Conservation (phyloP, 2,113 vertebrate species). For the Ammodytes dubius region DNA sequence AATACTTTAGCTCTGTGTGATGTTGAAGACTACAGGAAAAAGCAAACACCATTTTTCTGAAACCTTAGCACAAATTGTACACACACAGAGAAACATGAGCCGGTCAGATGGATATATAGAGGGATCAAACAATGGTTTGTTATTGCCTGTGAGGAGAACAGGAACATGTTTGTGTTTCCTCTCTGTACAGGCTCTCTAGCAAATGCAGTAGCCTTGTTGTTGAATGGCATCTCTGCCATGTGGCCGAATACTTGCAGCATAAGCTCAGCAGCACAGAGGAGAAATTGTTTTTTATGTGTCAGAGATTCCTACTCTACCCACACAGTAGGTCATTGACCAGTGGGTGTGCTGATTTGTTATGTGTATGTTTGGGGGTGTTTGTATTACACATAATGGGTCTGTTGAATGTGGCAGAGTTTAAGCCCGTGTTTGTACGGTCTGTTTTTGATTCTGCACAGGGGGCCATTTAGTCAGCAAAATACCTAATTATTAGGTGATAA, state of each 20-base stretch:
- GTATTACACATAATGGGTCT: conserved; percentile 52
- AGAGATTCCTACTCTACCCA: conserved; percentile 78
- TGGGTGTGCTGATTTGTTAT: conserved; percentile 62
- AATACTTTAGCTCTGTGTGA: background rate
- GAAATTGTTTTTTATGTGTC: conserved; percentile 81
- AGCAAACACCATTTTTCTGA: background rate
- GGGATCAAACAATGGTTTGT: conserved; percentile 50
- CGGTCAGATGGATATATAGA: background rate
- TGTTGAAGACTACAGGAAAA: background rate
- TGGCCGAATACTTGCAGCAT: conserved; percentile 75
- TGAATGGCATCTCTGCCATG: conserved; percentile 74
- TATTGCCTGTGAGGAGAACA: conserved; percentile 64
- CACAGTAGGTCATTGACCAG: conserved; percentile 55
- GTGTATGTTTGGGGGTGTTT: conserved; percentile 48
- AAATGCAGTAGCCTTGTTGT: conserved; percentile 66
- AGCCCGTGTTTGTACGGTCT: conserved; percentile 36
- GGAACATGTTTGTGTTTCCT: conserved; percentile 67
- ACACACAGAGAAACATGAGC: background rate
- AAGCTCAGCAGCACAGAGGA: conserved; percentile 79
- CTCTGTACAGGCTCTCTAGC: conserved; percentile 46
- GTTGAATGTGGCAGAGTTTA: conserved; percentile 53
- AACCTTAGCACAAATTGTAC: conserved; percentile 14
- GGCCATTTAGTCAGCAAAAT: conserved; percentile 40
- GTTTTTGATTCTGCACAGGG: conserved; percentile 41
- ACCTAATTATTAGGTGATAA: conserved; percentile 46